phyloP scores from a whole-genome alignment of 1,140 invertebrate genomes.

The Drosophila nigrodunni region DNA sequence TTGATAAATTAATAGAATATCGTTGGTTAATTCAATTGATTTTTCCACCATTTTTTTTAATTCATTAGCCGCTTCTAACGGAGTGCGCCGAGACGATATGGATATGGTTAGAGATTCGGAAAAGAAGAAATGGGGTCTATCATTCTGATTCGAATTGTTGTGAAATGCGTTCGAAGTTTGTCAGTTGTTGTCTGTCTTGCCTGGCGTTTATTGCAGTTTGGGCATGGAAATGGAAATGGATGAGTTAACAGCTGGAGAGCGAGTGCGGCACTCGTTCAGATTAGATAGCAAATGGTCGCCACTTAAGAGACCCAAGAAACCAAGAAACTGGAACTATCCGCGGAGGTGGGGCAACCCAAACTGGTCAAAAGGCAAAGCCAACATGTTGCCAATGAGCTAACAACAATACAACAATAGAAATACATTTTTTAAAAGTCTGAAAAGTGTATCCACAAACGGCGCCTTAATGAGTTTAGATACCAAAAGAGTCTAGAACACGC shows the following conservation, averaged over 20 bases:
- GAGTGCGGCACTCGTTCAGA: conserved; percentile 71
- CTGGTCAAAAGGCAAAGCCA: conserved; percentile 9
- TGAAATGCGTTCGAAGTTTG: conserved; percentile 51
- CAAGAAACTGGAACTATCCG: not conserved
- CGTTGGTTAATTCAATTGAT: conserved; percentile 73
- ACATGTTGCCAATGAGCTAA: conserved; percentile 45
- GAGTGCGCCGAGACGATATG: conserved; percentile 46
- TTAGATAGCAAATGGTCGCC: conserved; percentile 73
- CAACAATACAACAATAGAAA: conserved; percentile 30
- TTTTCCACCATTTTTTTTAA: conserved; percentile 46
- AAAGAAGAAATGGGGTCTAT: not conserved
- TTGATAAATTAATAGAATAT: conserved; percentile 82
- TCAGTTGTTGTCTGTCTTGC: conserved; percentile 31
- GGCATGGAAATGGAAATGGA: conserved; percentile 57
- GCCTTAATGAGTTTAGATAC: conserved; percentile 42
- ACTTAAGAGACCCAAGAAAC: conserved; percentile 10
- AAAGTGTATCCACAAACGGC: conserved; percentile 33
- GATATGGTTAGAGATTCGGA: conserved; percentile 11
- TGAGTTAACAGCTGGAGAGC: conserved; percentile 80
- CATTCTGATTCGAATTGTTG: conserved; percentile 33
- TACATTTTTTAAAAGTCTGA: conserved; percentile 33
- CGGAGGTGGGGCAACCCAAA: not conserved
- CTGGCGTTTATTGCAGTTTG: conserved; percentile 71
- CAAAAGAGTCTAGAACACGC: conserved; percentile 1
- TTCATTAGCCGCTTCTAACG: conserved; percentile 74